Evolutionary conservation across 2,113 vertebrate species (phyloP).

Genomic region (Rhegmatorhina hoffmannsi): DNA sequence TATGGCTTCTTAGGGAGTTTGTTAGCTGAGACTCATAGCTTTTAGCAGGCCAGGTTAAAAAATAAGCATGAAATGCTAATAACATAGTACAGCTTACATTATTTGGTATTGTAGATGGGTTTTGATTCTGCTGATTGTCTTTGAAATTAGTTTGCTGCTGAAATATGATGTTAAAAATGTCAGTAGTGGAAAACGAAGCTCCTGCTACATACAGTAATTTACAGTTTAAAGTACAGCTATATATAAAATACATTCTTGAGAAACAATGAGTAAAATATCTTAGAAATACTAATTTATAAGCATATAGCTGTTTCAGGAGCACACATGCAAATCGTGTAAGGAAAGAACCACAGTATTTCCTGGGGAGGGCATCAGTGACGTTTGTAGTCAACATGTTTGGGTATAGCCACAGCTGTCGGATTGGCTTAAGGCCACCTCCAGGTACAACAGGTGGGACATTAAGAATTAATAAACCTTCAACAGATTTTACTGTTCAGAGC

Average conservation of each 20-base stretch:
- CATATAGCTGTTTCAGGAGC: neutral
- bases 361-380: neutral
- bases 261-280: neutral
- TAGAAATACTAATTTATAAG: neutral
- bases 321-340: neutral
- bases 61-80: neutral
- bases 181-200: neutral
- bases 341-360: neutral
- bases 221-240: neutral
- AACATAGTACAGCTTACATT: neutral
- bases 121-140: neutral
- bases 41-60: neutral
- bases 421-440: constrained; percentile 35
- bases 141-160: neutral
- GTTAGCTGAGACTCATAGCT: neutral
- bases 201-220: neutral
- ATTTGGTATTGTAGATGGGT: neutral
- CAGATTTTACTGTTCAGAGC: neutral
- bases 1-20: neutral
- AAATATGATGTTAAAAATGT: neutral
- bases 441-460: constrained; percentile 10
- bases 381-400: neutral
- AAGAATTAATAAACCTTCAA: neutral
- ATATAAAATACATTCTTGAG: neutral
- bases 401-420: constrained; percentile 20